Evolutionary conservation across 2,113 vertebrate genomes (phyloP).

Genomic region (Lipotes vexillifer): DNA sequence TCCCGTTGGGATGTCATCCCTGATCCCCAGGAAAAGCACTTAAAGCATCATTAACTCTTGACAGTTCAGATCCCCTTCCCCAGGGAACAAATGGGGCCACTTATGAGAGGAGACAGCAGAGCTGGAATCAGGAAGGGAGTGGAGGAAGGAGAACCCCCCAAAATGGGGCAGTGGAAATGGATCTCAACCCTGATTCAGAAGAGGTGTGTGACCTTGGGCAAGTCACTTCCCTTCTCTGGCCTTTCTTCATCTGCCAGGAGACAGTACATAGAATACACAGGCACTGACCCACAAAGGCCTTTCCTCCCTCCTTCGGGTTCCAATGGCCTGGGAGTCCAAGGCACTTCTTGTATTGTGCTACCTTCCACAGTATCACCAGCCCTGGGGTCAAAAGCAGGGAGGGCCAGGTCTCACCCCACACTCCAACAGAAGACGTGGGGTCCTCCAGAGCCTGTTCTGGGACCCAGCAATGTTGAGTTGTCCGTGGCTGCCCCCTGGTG

Average conservation of each 20-base stretch:
- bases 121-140: not conserved
- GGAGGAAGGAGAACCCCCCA: not conserved
- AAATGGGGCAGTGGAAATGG: not conserved
- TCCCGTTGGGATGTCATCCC: not conserved
- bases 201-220: not conserved
- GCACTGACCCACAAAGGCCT: not conserved
- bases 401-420: not conserved
- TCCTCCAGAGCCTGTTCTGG: not conserved
- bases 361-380: not conserved
- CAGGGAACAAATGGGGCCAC: not conserved
- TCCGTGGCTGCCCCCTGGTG: conserved; percentile 41
- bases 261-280: not conserved
- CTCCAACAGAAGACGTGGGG: not conserved
- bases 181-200: not conserved
- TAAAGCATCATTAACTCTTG: not conserved
- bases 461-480: not conserved
- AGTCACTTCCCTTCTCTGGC: not conserved
- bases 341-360: not conserved
- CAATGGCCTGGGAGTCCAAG: not conserved
- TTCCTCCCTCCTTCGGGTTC: not conserved
- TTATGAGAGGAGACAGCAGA: not conserved
- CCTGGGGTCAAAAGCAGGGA: not conserved
- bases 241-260: not conserved
- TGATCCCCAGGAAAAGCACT: not conserved
- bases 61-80: not conserved